Evolutionary conservation across 35 echinoderm and acorn worm species (phyloP), one percentile per base, ranked within the genome.

Genomic region (Patiria miniata): DNA sequence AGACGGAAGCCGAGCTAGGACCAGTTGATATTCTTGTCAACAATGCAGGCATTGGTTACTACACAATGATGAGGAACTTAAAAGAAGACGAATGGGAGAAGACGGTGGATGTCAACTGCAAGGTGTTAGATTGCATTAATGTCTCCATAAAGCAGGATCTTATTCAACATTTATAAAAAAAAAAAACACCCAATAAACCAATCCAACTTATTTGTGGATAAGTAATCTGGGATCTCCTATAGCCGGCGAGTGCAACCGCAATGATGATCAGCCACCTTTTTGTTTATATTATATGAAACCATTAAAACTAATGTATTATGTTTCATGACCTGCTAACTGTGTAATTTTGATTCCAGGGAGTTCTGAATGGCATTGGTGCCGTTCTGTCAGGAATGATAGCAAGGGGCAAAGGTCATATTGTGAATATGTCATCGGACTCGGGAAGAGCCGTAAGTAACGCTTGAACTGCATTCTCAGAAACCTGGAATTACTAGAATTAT

Each of bases 91-190:
- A 89, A 17, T 94, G 92, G 92, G 92, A 94, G 1, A 79, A 53
- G 30, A 89, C 58, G 22, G 78, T 94, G 26, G 92, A 94, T 86
- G 57, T 94, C 55, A 94, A 94, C 44, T 94, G 92, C 78, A 94
- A 94, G 81, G 92, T 90, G 34, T 51, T 83, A 47, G 17, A 6
- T 69, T 36, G n/a, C 12, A 14, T 12, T 12, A n/a, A n/a, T 12
- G 12, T 12, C 54, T 14, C 54, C 12, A 58, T 58, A 58, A n/a
- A n/a, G n/a, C n/a, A 60, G n/a, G n/a, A n/a, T n/a, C n/a, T n/a
- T n/a, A n/a, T n/a, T n/a, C n/a, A n/a, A n/a, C n/a, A n/a, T n/a
- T n/a, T 58, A 58, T n/a, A 14, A n/a, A 58, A 58, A 58, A n/a
- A 58, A 14, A 14, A 14, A n/a, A 12, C 54, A 58, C 12, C 54